Evolutionary conservation across 1,140 invertebrate genomes (phyloP), one percentile per base, ranked within the genome.

Genomic region (Tetragonula clypearis): DNA sequence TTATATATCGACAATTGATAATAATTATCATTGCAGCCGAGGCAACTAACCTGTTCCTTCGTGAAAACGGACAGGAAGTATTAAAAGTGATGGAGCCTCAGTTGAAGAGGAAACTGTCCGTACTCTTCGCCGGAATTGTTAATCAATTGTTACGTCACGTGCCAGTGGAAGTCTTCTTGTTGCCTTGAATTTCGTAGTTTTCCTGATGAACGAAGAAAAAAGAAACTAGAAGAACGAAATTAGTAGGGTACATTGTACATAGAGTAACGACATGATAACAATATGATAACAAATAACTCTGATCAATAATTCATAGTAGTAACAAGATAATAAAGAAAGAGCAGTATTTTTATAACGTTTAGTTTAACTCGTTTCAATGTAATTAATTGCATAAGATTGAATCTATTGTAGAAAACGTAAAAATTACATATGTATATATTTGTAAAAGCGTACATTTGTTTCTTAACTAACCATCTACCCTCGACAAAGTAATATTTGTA

Each of bases 21-120:
- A 49, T 49, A 49, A 49, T 53, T 49, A 79, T 71, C 80, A 81
- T 95, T 96, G 30, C 90, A 97, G 97, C 96, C 84, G 96, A 97
- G 93, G 97, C 97, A 23, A 97, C 96, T 2, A 97, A 97, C 92
- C 93, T 97, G 55, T 97, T 97, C 90, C 94, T 97, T 19, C 95
- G 96, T 55, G 96, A 97, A 91, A 97, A 97, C 90, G 96, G 96
- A 4, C 96, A 96, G 73, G 96, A 97, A 92, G 96, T 97, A 1
- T 90, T 97, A 65, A 96, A 96, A 90, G 95, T 96, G 12, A 97
- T 97, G 97, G 96, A 96, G 89, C 96, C 96, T 0, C 97, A 97
- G 89, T 91, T 97, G 41, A 96, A 96, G 84, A 95, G 94, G 87
- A 97, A 97, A 93, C 91, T 97, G 56, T 95, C 96, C 3, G 91